Base-by-base conservation (phyloP, 1,140 invertebrate genomes). In the Halesus radiatus region DNA sequence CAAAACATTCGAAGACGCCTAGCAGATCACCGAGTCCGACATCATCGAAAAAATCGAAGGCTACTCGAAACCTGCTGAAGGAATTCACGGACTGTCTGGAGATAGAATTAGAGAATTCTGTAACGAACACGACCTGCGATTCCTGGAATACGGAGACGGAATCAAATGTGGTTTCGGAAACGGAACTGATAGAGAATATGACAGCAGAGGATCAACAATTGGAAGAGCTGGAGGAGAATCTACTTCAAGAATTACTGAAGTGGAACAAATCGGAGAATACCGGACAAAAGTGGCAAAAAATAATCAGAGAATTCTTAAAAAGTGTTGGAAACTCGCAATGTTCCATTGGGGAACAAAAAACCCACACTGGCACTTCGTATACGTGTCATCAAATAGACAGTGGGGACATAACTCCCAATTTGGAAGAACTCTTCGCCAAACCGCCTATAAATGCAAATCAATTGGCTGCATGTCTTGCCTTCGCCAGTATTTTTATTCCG, bases 391-490 rank as follows among this genome's bases (percentile, higher is more conserved):
- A 4, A 64, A 26, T 64, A 16, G 23, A 64, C 62, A 64, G 62
- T 64, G 62, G 22, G 62, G 62, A 64, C 29, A 64, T 26, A 64
- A 64, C 62, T 20, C n/a, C 62, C 15, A 18, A n/a, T 64, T 64
- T 64, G 22, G 22, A 23, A 23, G 62, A 64, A 6, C 29, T 64
- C n/a, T 64, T 64, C 18, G 23, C 22, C 3, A 23, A 16, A 64
- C 62, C 62, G n/a, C 62, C 62, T 64, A 64, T 64, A 22, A 18
- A 64, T 64, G 62, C 15, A 64, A 64, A 13, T 64, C 62, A 23
- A 64, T 64, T 64, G 62, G 62, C 62, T 64, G 62, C 18, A 5
- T 64, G 22, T 64, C 62, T 64, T 64, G 62, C 62, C n/a, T 64
- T 7, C 62, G 62, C 18, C 22, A 64, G 62, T 64, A 64, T 64